These are phyloP conservation scores for Bombus sylvicola DNA, from an alignment of 1,140 invertebrate genomes.

Conservation along the genomic window DNA sequence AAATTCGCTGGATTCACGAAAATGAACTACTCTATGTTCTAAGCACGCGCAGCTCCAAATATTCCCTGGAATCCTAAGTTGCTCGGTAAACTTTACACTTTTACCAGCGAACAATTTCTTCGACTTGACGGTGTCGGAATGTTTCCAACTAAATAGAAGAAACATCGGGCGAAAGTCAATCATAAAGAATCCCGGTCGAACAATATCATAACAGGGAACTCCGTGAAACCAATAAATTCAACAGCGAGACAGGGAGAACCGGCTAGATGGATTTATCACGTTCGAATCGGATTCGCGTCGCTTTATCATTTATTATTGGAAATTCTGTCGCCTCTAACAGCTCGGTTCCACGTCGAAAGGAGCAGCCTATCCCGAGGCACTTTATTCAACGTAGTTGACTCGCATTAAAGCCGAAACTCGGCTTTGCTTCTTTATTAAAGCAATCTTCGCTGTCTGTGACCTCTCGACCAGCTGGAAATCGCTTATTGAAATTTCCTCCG, in stretches of 20 bases:
- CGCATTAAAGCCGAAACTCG: slow-evolving; percentile 33
- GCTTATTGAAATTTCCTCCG: slow-evolving; percentile 23
- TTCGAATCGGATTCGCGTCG: slow-evolving; percentile 23
- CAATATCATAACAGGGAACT: not conserved
- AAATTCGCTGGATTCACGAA: too few species aligned
- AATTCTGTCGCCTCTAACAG: slow-evolving; percentile 19
- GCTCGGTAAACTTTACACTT: not conserved
- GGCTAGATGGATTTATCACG: slow-evolving; percentile 46
- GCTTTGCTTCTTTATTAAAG: slow-evolving; percentile 20
- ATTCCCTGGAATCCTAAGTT: too few species aligned
- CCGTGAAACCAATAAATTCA: slow-evolving; percentile 36
- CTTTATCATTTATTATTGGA: slow-evolving; percentile 55
- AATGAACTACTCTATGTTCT: too few species aligned
- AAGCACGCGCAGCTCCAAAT: too few species aligned
- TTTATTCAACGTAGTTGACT: slow-evolving; percentile 36
- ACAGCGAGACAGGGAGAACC: not conserved
- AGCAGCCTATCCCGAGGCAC: not conserved
- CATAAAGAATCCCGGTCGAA: not conserved
- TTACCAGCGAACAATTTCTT: not conserved
- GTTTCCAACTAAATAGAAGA: not conserved
- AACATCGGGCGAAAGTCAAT: not conserved
- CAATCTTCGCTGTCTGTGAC: not conserved
- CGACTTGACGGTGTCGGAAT: not conserved
- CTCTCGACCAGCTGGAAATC: not conserved
- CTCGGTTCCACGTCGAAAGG: not conserved